Percentiles rank a stretch among this genome's conserved stretches.
These are phyloP conservation scores for Dasypus novemcinctus DNA, from an alignment of 2,113 vertebrate genomes.

Conservation along the genomic window DNA sequence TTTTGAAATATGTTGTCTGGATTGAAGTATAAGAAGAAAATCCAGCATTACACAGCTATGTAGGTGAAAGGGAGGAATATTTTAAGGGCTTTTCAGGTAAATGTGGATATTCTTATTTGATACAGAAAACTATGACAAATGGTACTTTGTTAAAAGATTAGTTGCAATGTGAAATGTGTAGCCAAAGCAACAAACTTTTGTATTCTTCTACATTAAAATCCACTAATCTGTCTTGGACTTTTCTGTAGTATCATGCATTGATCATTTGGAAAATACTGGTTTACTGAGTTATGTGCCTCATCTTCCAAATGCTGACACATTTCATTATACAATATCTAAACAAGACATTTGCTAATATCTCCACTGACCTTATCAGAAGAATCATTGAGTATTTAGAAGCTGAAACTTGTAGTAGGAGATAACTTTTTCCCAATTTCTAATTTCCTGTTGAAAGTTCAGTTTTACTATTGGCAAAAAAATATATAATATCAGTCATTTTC, in stretches of 20 bases:
- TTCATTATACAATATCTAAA: background rate
- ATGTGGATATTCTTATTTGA: background rate
- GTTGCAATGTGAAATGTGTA: background rate
- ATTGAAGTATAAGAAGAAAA: background rate
- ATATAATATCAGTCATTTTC: background rate
- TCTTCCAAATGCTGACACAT: background rate
- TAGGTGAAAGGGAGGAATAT: background rate
- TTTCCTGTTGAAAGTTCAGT: background rate
- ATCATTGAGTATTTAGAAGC: background rate
- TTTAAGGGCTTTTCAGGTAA: background rate
- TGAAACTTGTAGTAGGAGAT: background rate
- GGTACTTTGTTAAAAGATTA: background rate
- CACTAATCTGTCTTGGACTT: background rate
- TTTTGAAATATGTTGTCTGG: background rate
- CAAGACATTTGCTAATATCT: background rate
- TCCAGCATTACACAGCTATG: background rate
- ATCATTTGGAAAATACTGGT: background rate
- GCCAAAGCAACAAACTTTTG: background rate
- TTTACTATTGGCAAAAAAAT: background rate
- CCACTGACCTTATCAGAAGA: background rate
- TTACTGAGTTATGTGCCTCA: background rate
- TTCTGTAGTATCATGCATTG: background rate
- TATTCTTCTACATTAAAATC: background rate
- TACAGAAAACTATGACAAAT: background rate
- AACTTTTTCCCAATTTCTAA: background rate